These are phyloP conservation scores for Uromys caudimaculatus DNA, from an alignment of 2,797 vertebrate genomes.

Conservation along the genomic window DNA sequence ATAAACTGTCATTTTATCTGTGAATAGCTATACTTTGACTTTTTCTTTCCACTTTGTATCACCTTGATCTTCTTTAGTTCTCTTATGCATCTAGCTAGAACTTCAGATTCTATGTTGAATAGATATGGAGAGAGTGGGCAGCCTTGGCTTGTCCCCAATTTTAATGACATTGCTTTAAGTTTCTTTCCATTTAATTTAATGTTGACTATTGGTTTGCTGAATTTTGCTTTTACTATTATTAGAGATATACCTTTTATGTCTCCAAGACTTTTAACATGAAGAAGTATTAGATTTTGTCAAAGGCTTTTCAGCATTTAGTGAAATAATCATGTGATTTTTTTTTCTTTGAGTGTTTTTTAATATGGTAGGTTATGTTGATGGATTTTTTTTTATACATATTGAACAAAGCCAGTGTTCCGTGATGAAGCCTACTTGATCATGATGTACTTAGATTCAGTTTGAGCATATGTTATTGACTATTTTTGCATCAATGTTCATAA, in stretches of 20 bases:
- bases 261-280: background rate
- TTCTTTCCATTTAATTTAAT: background rate
- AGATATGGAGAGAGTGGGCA: background rate
- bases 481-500: too few species aligned
- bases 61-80: background rate
- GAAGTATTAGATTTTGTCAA: background rate
- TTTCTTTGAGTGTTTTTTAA: background rate
- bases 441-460: background rate
- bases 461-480: too few species aligned
- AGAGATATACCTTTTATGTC: rapidly evolving
- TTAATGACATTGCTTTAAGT: background rate
- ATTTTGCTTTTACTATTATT: background rate
- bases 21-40: background rate
- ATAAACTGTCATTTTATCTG: background rate
- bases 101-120: background rate
- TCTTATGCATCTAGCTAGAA: background rate
- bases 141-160: background rate
- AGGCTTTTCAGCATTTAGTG: background rate
- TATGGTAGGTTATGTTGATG: background rate
- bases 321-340: background rate
- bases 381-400: background rate
- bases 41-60: background rate
- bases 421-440: background rate
- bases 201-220: background rate
- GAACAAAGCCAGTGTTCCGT: background rate